Conservation (phyloP, 2,888 invertebrate species). For the Halocaridina rubra region DNA sequence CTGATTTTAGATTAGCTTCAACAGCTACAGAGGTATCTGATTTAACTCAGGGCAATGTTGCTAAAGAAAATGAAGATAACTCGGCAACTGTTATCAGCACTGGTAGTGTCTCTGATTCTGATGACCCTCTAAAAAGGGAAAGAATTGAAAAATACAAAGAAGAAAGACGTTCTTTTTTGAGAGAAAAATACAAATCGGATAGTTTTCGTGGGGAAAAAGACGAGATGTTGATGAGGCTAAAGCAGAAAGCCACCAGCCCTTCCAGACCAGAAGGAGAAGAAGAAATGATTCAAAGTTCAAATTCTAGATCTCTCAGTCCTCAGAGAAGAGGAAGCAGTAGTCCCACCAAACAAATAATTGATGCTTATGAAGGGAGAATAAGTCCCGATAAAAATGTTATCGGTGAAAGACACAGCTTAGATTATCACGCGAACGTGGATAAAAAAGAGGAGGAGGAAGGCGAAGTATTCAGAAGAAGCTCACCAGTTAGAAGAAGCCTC, state of each 20-base stretch:
- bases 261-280: slow-evolving; percentile 51
- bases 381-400: slow-evolving; percentile 1
- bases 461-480: slow-evolving; percentile 24
- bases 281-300: slow-evolving; percentile 20
- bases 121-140: slow-evolving; percentile 76
- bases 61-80: slow-evolving; percentile 20
- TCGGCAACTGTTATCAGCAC: not conserved
- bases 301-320: slow-evolving; percentile 5
- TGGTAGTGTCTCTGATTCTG: not conserved
- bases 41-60: not conserved
- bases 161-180: slow-evolving; percentile 84
- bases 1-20: slow-evolving; percentile 31
- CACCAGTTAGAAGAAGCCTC: slow-evolving; percentile 32
- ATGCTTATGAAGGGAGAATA: not conserved
- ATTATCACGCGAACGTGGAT: not conserved
- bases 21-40: not conserved
- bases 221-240: slow-evolving; percentile 78
- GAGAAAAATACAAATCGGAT: slow-evolving; percentile 84
- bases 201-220: slow-evolving; percentile 68
- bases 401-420: not conserved
- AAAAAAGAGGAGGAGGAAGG: slow-evolving; percentile 13
- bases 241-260: slow-evolving; percentile 69
- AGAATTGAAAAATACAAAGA: slow-evolving; percentile 91
- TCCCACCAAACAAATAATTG: slow-evolving; percentile 23
- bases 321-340: slow-evolving; percentile 24